Evolutionary conservation across 2,113 vertebrate species (phyloP), one percentile per base, ranked within the genome.

Genomic region (Neodon shergylaensis): DNA sequence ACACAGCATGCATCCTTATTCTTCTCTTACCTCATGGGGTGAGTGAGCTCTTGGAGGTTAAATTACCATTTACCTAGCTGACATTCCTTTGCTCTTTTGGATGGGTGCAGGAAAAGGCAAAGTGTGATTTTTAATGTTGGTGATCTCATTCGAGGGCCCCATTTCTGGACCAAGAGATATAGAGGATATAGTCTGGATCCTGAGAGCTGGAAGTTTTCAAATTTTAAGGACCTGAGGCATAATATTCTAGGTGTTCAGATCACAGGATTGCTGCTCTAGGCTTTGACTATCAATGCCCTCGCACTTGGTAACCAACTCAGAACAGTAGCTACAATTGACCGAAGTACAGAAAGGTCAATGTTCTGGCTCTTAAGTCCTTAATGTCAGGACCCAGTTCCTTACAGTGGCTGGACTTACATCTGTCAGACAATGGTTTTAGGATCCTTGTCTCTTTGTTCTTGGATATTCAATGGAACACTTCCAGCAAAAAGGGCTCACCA

Each of bases 101-200:
- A 22, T 74, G 13, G n/a, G 21, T 73, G 21, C 1, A 22, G 16
- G 49, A 58, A 74, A 58, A 52, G 22, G 2, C n/a, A 42, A 88
- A 88, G 16, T 0, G n/a, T 73, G 16, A 33, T 26, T 52, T 52
- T 88, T 74, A 74, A 28, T 21, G 14, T 8, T 33, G 9, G 10
- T 4, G n/a, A 44, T 88, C 9, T 16, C 16, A 33, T 3, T 42
- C 0, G 0, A 58, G 52, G 49, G 16, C 10, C 17, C 61, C 28
- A 3, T 28, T 54, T 42, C 36, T 42, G 9, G 16, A 21, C 26
- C 24, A 44, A 44, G 1, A 88, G n/a, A 88, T 28, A 39, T 26
- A 61, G 14, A 54, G 14, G n/a, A 5, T 54, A 42, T 54, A 31
- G 4, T 24, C 36, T 61, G 14, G 1, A 4, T 42, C n/a, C 36